Percentiles rank a stretch among this genome's conserved stretches.
These are phyloP conservation scores for Chrysolina americana DNA, from an alignment of 2,888 invertebrate species.

Conservation along the genomic window DNA sequence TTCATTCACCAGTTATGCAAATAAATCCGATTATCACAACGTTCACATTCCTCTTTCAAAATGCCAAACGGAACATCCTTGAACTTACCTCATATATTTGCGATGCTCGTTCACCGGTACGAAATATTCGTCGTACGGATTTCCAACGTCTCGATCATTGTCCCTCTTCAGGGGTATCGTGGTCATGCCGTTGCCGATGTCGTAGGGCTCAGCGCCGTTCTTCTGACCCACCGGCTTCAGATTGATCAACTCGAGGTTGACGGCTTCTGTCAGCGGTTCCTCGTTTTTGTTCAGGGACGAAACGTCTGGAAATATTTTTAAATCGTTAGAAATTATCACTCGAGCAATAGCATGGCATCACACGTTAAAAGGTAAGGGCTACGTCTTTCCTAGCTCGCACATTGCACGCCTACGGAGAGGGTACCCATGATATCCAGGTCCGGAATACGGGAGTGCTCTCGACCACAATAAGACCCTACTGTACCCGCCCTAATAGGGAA, in stretches of 20 bases:
- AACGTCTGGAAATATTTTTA: conserved; percentile 33
- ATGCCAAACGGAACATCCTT: conserved; percentile 10
- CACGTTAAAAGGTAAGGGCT: too few species aligned
- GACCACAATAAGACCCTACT: too few species aligned
- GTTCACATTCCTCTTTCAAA: conserved; percentile 19
- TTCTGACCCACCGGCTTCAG: conserved; percentile 75
- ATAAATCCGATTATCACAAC: not conserved
- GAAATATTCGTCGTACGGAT: conserved; percentile 87
- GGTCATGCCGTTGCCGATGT: conserved; percentile 65
- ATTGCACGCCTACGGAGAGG: too few species aligned
- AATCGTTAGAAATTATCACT: too few species aligned
- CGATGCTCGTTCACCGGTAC: conserved; percentile 88
- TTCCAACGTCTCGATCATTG: conserved; percentile 76
- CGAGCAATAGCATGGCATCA: too few species aligned
- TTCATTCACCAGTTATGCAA: conserved; percentile 6
- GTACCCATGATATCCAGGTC: too few species aligned
- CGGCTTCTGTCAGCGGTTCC: conserved; percentile 75
- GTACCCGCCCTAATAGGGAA: too few species aligned
- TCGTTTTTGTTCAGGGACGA: conserved; percentile 52
- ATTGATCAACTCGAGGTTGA: conserved; percentile 85
- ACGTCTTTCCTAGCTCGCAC: too few species aligned
- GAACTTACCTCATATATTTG: conserved; percentile 84
- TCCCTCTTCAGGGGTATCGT: conserved; percentile 76
- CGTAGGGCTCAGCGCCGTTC: conserved; percentile 66
- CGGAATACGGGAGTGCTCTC: too few species aligned